A percentile compares a stretch with the other conserved stretches of the same genome.
Conservation (phyloP, 2,113 vertebrate species). For the Anhinga anhinga region DNA sequence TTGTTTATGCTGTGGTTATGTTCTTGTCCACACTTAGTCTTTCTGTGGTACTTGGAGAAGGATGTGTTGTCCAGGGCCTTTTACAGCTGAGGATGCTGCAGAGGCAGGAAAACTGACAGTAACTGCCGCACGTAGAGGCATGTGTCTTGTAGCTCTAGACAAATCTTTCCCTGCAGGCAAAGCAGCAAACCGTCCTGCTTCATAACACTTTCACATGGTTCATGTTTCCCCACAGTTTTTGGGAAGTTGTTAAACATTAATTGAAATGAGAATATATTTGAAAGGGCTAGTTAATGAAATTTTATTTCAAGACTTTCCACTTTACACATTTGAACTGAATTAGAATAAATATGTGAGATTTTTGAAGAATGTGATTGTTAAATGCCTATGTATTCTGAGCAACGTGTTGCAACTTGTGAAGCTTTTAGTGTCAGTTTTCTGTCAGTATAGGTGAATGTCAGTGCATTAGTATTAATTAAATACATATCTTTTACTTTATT, state of each 20-base stretch:
- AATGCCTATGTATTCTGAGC: background rate
- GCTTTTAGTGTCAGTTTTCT: background rate
- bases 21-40: background rate
- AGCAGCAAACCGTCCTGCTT: background rate
- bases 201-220: background rate
- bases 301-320: background rate
- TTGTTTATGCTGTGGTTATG: background rate
- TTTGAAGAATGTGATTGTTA: background rate
- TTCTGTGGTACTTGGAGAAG: background rate
- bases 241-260: background rate
- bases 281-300: background rate
- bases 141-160: background rate
- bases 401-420: background rate
- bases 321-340: background rate
- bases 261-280: background rate
- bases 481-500: background rate
- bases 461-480: background rate
- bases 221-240: background rate
- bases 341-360: background rate
- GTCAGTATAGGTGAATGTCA: background rate
- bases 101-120: background rate
- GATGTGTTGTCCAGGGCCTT: background rate
- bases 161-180: background rate
- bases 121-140: fast-evolving
- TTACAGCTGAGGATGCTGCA: background rate